Percentiles rank a stretch among this genome's conserved stretches.
Evolutionary conservation across 1,140 invertebrate species (phyloP).

Genomic region (Brachionus rotundiformis): DNA sequence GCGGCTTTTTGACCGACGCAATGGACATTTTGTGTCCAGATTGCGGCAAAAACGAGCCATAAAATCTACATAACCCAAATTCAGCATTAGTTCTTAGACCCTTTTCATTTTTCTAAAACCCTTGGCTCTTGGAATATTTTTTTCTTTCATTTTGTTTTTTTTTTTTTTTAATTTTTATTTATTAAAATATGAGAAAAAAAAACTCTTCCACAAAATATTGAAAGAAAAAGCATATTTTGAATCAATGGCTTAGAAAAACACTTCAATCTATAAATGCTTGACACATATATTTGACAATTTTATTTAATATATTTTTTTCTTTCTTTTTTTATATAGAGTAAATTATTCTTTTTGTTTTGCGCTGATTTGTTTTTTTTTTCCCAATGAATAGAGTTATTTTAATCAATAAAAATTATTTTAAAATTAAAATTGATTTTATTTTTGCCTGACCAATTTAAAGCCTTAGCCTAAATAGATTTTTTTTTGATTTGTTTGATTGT

Average conservation of each 20-base stretch:
- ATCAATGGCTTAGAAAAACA: neutral
- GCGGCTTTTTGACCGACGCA: conserved; percentile 96
- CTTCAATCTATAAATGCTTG: neutral
- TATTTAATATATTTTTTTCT: conserved; percentile 20
- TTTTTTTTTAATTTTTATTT: neutral
- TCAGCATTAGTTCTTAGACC: neutral
- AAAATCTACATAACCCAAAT: neutral
- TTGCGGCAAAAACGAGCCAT: conserved; percentile 71
- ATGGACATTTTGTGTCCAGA: conserved; percentile 97
- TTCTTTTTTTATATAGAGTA: too few species aligned
- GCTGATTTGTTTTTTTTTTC: conserved; percentile 26
- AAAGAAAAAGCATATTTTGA: conserved; percentile 9
- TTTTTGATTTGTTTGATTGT: too few species aligned
- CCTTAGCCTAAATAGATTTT: too few species aligned
- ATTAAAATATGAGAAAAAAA: neutral
- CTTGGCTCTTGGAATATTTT: neutral
- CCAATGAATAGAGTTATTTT: neutral
- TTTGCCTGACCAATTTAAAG: too few species aligned
- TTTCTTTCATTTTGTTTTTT: neutral
- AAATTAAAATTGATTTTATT: neutral
- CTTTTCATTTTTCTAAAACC: neutral
- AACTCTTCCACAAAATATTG: neutral
- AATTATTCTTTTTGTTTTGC: conserved; percentile 29
- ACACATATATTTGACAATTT: conserved; percentile 36
- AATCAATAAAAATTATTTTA: neutral